Base-by-base conservation (phyloP, 2,888 invertebrate genomes). In the Acronicta leporina region DNA sequence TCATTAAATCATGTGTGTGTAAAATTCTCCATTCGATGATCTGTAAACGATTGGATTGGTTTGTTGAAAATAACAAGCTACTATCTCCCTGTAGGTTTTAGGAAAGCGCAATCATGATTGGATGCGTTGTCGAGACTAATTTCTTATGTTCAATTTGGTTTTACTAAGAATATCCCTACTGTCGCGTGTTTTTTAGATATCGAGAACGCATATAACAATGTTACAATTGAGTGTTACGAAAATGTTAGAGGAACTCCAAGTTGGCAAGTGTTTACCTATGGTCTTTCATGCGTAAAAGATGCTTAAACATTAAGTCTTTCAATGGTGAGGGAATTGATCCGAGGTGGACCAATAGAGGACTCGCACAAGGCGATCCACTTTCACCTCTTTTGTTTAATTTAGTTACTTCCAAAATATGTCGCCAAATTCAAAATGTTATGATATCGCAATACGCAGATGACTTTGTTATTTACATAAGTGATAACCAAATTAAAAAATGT, bases 1-100 rank as follows among this genome's bases (percentile, higher is more conserved):
- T 56, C 62, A 1, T 27, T 63, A 14, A 48, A 25, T 62, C 47
- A n/a, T 55, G 58, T 48, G n/a, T 58, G n/a, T 58, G 53, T 25
- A 56, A 63, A 49, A 56, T 48, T 13, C 49, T 49, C 15, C 56
- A 56, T 43, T 35, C 38, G n/a, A 45, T 58, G 53, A 13, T 63
- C 8, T 15, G 10, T n/a, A 44, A 38, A 41, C 47, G 57, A 5
- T 14, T 56, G 14, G 62, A 56, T 43, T 63, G 57, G 58, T 63
- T 40, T 35, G n/a, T 35, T 41, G 63, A 63, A 49, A 53, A 14
- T 11, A 20, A 14, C 20, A 35, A 53, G 38, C 38, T 53, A 20
- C 14, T 53, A 45, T 53, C 52, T 10, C 14, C 52, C 11, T 11
- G 3, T 43, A 16, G 58, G 58, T 15, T 58, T 58, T 35, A 50